phyloP scores from a whole-genome alignment of 2,888 invertebrate species.

The Tupiocoris notatus region DNA sequence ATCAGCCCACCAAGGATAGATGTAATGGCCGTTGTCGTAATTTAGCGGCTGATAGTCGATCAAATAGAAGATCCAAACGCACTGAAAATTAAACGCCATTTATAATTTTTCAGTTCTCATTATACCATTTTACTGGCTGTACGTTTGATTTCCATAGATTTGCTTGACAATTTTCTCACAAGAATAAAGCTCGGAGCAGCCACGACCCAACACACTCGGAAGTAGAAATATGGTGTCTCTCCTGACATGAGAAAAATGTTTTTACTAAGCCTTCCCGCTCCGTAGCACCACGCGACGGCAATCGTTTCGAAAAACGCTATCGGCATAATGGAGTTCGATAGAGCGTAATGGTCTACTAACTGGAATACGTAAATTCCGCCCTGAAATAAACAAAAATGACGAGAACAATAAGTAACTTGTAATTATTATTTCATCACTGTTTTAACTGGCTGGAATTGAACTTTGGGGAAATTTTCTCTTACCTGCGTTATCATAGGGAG shows the following conservation, averaged over 20 bases:
- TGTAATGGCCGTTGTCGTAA: slow-evolving; percentile 74
- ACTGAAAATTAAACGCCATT: slow-evolving; percentile 58
- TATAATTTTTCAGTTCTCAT: too few species aligned
- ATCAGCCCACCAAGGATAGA: slow-evolving; percentile 82
- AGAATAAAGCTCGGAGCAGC: slow-evolving; percentile 76
- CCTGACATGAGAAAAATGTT: slow-evolving; percentile 91
- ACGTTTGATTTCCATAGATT: too few species aligned
- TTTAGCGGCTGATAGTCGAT: slow-evolving; percentile 84
- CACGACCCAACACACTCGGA: slow-evolving; percentile 81
- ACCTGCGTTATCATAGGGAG: slow-evolving; percentile 85
- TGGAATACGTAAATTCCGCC: slow-evolving; percentile 91
- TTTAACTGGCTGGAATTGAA: neutral
- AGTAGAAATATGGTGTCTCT: slow-evolving; percentile 72
- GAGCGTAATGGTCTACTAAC: slow-evolving; percentile 90
- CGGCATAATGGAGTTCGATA: slow-evolving; percentile 86
- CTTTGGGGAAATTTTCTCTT: slow-evolving; percentile 49
- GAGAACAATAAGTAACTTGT: neutral
- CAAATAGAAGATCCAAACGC: slow-evolving; percentile 83
- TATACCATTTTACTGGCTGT: too few species aligned
- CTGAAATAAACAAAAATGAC: slow-evolving; percentile 55
- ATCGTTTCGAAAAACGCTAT: slow-evolving; percentile 91
- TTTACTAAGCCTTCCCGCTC: slow-evolving; percentile 72
- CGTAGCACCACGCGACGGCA: slow-evolving; percentile 89
- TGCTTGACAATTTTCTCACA: slow-evolving; percentile 58
- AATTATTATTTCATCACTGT: neutral